Conservation (phyloP, 64 coral and sea anemone species). For the Trachythela sp. region DNA sequence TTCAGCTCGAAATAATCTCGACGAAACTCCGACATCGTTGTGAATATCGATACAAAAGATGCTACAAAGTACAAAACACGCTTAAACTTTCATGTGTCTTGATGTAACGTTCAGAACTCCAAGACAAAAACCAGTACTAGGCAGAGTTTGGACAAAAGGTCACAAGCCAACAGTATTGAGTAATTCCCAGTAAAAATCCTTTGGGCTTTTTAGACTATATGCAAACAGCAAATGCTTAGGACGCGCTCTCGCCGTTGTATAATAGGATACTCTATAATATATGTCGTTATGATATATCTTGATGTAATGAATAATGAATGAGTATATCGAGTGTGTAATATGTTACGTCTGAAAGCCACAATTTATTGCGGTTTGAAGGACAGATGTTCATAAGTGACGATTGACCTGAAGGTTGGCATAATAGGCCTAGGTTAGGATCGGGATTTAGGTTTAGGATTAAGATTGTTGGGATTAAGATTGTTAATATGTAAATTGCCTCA, state of each 20-base stretch:
- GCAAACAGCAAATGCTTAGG: too few species aligned
- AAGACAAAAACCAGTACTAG: not conserved
- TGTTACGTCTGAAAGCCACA: not conserved
- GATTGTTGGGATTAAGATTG: too few species aligned
- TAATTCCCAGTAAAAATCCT: not conserved
- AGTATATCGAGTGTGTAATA: not conserved
- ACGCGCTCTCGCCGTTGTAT: too few species aligned
- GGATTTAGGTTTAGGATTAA: too few species aligned
- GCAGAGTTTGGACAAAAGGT: not conserved
- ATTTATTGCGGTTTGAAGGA: not conserved
- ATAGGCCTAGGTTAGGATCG: too few species aligned
- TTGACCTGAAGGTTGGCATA: not conserved
- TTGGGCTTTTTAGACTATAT: not conserved
- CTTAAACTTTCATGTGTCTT: not conserved
- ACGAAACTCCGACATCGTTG: not conserved
- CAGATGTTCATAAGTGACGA: not conserved
- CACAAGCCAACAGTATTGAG: not conserved
- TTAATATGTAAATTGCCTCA: too few species aligned
- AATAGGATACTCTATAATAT: too few species aligned
- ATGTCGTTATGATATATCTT: too few species aligned
- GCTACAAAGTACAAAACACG: not conserved
- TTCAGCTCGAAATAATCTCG: not conserved
- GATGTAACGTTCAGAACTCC: not conserved
- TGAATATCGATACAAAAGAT: not conserved
- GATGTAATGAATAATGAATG: not conserved